These are phyloP conservation scores for Pelmatolapia mariae DNA, from an alignment of 2,113 vertebrate genomes.

Conservation along the genomic window DNA sequence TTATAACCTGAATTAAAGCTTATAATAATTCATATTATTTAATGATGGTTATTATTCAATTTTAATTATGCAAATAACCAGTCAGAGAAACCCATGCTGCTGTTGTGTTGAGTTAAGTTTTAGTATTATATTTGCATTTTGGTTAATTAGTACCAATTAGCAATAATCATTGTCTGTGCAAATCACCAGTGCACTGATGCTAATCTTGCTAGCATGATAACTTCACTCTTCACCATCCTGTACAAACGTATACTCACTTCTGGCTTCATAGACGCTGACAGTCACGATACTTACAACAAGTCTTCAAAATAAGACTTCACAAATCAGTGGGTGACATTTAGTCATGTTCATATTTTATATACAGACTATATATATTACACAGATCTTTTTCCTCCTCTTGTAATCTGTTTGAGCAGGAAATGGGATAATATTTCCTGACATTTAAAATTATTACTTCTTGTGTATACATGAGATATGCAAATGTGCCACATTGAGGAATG, in stretches of 20 bases:
- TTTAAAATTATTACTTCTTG: not conserved
- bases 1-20: not conserved
- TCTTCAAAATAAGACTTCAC: not conserved
- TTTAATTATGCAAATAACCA: not conserved
- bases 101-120: not conserved
- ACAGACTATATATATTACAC: not conserved
- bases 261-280: not conserved
- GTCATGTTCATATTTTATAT: not conserved
- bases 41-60: not conserved
- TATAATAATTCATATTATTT: not conserved
- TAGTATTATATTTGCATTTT: not conserved
- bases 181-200: not conserved
- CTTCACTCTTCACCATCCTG: not conserved
- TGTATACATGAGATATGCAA: not conserved
- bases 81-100: not conserved
- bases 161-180: rapidly evolving
- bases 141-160: not conserved
- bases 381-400: not conserved
- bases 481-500: not conserved
- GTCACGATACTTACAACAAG: not conserved
- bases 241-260: not conserved
- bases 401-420: not conserved
- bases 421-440: not conserved
- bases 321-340: not conserved
- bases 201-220: not conserved